Base-by-base conservation (phyloP, 2,797 vertebrate species). In the Pseudochaenichthys georgianus region DNA sequence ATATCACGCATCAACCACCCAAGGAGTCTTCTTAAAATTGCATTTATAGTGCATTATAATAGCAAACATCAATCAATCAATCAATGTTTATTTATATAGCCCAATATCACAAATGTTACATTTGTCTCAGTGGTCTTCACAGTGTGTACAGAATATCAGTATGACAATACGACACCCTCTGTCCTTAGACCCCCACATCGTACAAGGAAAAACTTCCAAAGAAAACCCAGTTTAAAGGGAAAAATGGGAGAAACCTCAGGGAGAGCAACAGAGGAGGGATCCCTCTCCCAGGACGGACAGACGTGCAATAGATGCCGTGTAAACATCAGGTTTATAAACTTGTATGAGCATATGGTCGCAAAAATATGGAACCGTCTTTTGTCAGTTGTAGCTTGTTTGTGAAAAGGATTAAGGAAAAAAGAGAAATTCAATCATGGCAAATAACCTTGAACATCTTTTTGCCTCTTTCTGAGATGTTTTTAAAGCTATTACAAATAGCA, bases 381-480 rank as follows among this genome's bases (percentile, higher is more conserved):
- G 38, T 66, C 48, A 9, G n/a, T 41, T 47, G 59, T 11, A 57
- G 3, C 7, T 17, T 11, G 5, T 50, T 9, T 53, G 17, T 15
- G 38, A 68, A 63, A 80, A 66, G 1, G 2, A 55, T 31, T 5
- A 60, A 43, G 7, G 57, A 58, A 43, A 28, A 45, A 4, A 1
- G 42, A 11, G 9, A 52, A 59, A 41, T 5, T 50, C 55, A 60
- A 13, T 62, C 16, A 11, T 54, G 43, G 17, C 15, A 57, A n/a
- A 59, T 3, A 28, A 10, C 64, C 13, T 71, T 62, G 43, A 55
- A 71, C 64, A 62, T 19, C 8, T 51, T 42, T 23, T 53, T 53
- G 59, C 50, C 19, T 45, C 21, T 47, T 34, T 2, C 9, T 23
- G 23, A 16, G n/a, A 42, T 13, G 9, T 17, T 34, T 43, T 41